Evolutionary conservation across 2,888 invertebrate genomes (phyloP).

Genomic region (Andrena fulva): DNA sequence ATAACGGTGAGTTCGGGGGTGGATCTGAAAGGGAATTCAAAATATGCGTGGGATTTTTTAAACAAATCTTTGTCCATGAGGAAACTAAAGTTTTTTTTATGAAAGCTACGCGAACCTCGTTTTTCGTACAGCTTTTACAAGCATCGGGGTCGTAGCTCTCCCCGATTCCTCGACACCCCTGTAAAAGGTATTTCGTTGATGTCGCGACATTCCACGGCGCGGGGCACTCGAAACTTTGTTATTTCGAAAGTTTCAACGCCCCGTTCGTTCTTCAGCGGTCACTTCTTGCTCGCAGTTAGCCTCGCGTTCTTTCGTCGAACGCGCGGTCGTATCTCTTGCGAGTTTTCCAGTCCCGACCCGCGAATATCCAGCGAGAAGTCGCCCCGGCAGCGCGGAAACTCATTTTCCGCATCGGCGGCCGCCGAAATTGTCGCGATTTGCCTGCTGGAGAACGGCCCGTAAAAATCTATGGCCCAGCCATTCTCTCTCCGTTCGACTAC

Average conservation of each 20-base stretch:
- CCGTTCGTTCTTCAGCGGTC: constrained; percentile 4
- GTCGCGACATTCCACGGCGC: constrained; percentile 31
- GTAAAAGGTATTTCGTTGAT: neutral
- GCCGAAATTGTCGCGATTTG: constrained; percentile 74
- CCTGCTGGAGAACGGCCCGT: constrained; percentile 56
- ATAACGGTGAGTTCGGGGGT: no score
- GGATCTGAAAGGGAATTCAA: no score
- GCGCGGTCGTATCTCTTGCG: constrained; percentile 50
- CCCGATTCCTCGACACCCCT: constrained; percentile 5
- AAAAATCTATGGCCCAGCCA: constrained; percentile 52
- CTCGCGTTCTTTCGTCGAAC: constrained; percentile 18
- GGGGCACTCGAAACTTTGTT: constrained; percentile 56
- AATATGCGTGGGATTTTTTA: no score
- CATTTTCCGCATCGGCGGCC: constrained; percentile 78
- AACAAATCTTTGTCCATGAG: no score
- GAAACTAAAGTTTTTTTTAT: no score
- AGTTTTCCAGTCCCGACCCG: constrained; percentile 44
- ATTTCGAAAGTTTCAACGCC: constrained; percentile 65
- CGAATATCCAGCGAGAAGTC: constrained; percentile 53
- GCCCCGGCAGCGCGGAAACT: constrained; percentile 72
- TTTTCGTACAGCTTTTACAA: neutral
- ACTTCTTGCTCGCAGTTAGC: neutral
- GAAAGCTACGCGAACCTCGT: no score
- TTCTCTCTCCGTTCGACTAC: constrained; percentile 13
- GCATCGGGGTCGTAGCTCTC: neutral